phyloP scores from a whole-genome alignment of 1,140 invertebrate genomes.

The Dendrolimus punctatus region DNA sequence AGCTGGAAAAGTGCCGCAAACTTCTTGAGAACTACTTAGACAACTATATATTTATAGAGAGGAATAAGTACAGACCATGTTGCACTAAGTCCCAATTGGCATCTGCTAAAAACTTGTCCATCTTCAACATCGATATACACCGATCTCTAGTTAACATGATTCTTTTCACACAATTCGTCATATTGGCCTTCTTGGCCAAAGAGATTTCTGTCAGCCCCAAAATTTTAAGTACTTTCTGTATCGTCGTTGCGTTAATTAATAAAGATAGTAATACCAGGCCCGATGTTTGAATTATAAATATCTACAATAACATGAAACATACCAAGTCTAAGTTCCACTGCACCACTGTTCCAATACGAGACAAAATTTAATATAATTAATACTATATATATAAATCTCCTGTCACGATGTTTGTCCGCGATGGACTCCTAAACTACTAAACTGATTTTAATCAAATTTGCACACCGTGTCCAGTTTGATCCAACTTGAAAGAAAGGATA shows the following conservation, averaged over 20 bases:
- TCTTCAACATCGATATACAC: constrained; percentile 62
- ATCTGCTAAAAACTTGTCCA: constrained; percentile 64
- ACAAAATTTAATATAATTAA: too few species aligned
- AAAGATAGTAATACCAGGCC: constrained; percentile 51
- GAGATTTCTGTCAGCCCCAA: constrained; percentile 58
- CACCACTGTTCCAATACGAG: too few species aligned
- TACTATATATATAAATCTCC: too few species aligned
- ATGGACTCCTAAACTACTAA: too few species aligned
- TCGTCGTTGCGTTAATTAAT: constrained; percentile 53
- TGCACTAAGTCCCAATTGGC: constrained; percentile 61
- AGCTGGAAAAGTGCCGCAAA: too few species aligned
- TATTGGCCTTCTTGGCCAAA: constrained; percentile 59
- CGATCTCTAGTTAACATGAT: constrained; percentile 55
- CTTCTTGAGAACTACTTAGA: too few species aligned
- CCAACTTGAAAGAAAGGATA: too few species aligned
- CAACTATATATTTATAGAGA: too few species aligned
- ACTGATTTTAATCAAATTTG: too few species aligned
- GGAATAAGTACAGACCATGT: constrained; percentile 23
- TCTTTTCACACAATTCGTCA: constrained; percentile 63
- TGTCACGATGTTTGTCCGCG: too few species aligned
- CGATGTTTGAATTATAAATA: constrained; percentile 57
- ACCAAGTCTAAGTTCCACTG: too few species aligned
- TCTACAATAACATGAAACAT: constrained; percentile 19
- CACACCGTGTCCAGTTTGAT: too few species aligned
- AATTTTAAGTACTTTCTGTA: constrained; percentile 46